Evolutionary conservation across 2,797 vertebrate genomes (phyloP), one percentile per base, ranked within the genome.

Genomic region (Caiman crocodilus): DNA sequence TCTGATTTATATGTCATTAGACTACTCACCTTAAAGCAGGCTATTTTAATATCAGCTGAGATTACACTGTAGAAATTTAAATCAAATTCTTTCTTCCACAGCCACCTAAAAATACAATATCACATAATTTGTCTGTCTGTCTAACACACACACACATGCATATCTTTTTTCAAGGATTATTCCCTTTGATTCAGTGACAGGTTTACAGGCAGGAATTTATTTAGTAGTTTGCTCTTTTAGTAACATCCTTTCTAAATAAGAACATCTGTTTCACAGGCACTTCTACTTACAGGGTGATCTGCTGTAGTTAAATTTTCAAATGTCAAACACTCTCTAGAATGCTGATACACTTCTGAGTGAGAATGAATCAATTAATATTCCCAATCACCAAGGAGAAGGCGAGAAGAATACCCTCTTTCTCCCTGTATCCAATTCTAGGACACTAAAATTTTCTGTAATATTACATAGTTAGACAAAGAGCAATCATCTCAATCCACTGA

Each of bases 231-330:
- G 90, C 85, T 96, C 82, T 97, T 97, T 94, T 84, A 88, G 85
- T 90, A 92, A 85, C 18, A 57, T 90, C 75, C 82, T 96, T 94
- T 95, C 96, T 96, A 96, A 97, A 96, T 87, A 96, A 59, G 32
- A 96, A 92, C 90, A 95, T 95, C 84, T 96, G 90, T 95, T 97
- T 96, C 74, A 69, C 63, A 94, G 86, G 95, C 92, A 90, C 84
- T 97, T 91, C 84, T 94, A 87, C 88, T 96, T 96, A 82, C 89
- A 94, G 89, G 84, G 69, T 95, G 84, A 97, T 94, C 86, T 91
- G 87, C 85, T 96, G 88, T 86, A 95, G 82, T 97, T 96, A 95
- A 92, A 96, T 96, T 97, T 96, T 92, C 93, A 97, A 97, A 97
- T 95, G 91, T 92, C 93, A 96, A 76, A 94, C 93, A 96, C 82